Evolutionary conservation across 2,113 vertebrate genomes (phyloP), one percentile per base, ranked within the genome.

Genomic region (Tringa solitaria): DNA sequence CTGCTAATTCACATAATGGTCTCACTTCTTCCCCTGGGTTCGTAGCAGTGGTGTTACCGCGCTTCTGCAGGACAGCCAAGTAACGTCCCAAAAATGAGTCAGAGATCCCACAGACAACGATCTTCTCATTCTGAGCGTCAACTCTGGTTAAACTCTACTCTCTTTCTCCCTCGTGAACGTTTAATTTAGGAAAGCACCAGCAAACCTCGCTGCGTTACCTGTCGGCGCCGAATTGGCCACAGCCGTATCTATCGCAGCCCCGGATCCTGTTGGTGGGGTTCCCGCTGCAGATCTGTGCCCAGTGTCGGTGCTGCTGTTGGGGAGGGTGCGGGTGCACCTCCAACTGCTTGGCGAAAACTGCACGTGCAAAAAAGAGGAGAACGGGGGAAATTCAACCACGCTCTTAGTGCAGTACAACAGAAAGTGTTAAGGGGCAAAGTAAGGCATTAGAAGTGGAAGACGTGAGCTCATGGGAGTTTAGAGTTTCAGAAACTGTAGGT

Each of bases 181-280:
- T 50, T 14, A 2, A 13, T 33, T 24, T 11, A 17, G 68, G 83
- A 19, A 12, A 26, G 68, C 54, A 11, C 2, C 23, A 16, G 39
- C 7, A 8, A 1, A 1, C 9, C 17, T 14, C 1, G 0, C 27
- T 1, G 26, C 0, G 2, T 68, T 96, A 98, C 97, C 98, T 97
- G 74, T 87, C 39, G 5, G 97, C 90, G 0, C 93, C 92, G 9
- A 93, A 98, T 0, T 32, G 17, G 5, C 98, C 98, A 4, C 98
- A 98, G 78, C 98, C 98, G 0, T 98, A 95, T 59, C 32, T 53
- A 8, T 98, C 98, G 4, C 97, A 98, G 14, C 78, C 97, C 22
- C 98, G 96, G 95, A 98, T 95, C 10, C 3, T 70, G 24, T 98
- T 98, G 79, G 9, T 79, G 76, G 97, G 94, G 23, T 95, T 98